Base-by-base conservation (phyloP, 2,113 vertebrate species). In the Lucifuga dentata region DNA sequence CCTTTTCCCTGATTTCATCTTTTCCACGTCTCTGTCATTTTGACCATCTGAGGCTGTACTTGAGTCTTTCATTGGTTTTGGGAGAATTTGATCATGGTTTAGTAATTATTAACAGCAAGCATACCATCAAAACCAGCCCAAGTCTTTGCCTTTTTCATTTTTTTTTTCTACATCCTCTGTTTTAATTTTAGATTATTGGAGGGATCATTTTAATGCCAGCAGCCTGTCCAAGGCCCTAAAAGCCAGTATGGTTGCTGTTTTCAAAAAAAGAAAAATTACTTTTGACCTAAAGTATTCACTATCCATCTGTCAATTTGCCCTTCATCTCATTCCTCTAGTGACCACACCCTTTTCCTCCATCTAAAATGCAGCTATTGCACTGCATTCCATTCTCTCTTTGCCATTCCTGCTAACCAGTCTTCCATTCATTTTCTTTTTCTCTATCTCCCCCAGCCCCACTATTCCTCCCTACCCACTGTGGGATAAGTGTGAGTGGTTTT, bases 141-240 rank as follows among this genome's bases (percentile, higher is more conserved):
- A 78, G 41, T 62, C 78, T 66, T 74, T 70, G 61, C 75, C 60
- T 68, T 59, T 35, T 80, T 65, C 76, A 73, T n/a, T n/a, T n/a
- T n/a, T n/a, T 79, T 85, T 78, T 79, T 76, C 63, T 83, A 62
- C 74, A 77, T 86, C 78, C 74, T 76, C 59, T 62, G 60, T 81
- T 86, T 87, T 86, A 85, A 82, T 84, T 88, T 88, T 85, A 88
- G 76, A 82, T 90, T 88, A 82, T 88, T 81, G 15, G 68, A 73
- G 67, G 79, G 70, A 78, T 88, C 32, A 72, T 80, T 89, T 81
- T 61, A 66, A 71, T 80, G 78, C 73, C 76, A 80, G 82, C 55
- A 56, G 24, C 43, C 23, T 64, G 57, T 80, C 72, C 62, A 35
- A 69, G 57, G 65, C 70, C 66, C 68, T 53, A 73, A 71, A 89